Base-by-base conservation (phyloP, 2,113 vertebrate genomes). In the Leucopternis melanops region DNA sequence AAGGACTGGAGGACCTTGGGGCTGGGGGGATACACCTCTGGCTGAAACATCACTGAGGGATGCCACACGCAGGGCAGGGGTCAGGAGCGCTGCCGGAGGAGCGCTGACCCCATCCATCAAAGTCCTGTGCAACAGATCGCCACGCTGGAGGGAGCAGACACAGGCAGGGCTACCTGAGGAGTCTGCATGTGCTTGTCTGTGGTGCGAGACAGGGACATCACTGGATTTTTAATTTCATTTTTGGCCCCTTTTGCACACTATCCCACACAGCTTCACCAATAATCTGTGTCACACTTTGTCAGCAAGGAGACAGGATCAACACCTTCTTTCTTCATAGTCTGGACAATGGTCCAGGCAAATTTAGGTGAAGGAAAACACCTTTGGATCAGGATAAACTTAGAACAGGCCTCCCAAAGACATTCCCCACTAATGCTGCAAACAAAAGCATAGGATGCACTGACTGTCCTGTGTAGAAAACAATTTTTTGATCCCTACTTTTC, bases 11-110 rank as follows among this genome's bases (percentile, higher is more conserved):
- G 63, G 23, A 66, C 36, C 15, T 42, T 9, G 52, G 47, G 19
- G 44, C 15, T 19, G 36, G n/a, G 16, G 25, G 21, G 22, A 18
- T 50, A 9, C 21, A 45, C 12, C n/a, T 69, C 29, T 40, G 38
- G 15, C 49, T 88, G 52, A 55, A 49, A 14, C 61, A 31, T 12
- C 77, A 5, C 0, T 0, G 6, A 23, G 38, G 17, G 31, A 5
- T 61, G 72, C 4, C 14, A 40, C 29, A 4, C 0, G 4, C 4
- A 3, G 57, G 40, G n/a, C 34, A 36, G 13, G 36, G 16, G 22
- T 8, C 31, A 73, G 61, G 27, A 50, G 17, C 42, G 50, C 36
- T 66, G 9, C 27, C 3, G 0, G 69, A 45, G 45, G 31, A 83
- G 17, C 4, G 10, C 13, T n/a, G 44, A 25, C 16, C 19, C 31